A percentile compares a stretch with the other conserved stretches of the same genome.
Conservation (phyloP, 2,888 invertebrate genomes). For the Caradrina kadenii region DNA sequence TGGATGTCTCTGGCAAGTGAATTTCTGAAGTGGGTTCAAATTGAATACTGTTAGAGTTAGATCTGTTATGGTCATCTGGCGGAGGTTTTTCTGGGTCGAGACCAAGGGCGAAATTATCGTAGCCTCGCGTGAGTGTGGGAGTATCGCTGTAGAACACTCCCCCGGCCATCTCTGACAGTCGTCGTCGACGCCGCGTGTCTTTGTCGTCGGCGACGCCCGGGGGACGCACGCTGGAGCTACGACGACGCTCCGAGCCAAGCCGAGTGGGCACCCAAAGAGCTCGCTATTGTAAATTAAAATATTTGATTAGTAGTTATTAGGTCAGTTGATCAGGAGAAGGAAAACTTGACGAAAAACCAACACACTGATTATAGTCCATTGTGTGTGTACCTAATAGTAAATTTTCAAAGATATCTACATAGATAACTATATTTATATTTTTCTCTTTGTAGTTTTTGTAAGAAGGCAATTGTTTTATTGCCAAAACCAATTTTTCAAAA, state of each 20-base stretch:
- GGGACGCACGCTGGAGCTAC: slow-evolving; percentile 86
- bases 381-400: no score
- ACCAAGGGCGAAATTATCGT: slow-evolving; percentile 84
- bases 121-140: slow-evolving; percentile 74
- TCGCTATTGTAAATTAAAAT: slow-evolving; percentile 73
- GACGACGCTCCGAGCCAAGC: slow-evolving; percentile 81
- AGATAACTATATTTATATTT: no score
- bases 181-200: slow-evolving; percentile 84
- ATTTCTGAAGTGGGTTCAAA: slow-evolving; percentile 68
- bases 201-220: slow-evolving; percentile 84
- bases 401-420: no score
- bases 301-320: slow-evolving; percentile 9
- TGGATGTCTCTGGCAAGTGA: slow-evolving; percentile 69
- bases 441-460: no score
- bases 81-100: slow-evolving; percentile 81
- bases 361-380: no score
- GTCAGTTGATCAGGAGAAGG: not conserved
- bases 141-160: slow-evolving; percentile 88
- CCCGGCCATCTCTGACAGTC: slow-evolving; percentile 87
- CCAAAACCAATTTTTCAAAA: no score
- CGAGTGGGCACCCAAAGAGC: slow-evolving; percentile 80
- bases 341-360: not conserved
- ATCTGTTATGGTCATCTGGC: slow-evolving; percentile 71
- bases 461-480: no score
- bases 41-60: slow-evolving; percentile 74